Base-by-base conservation (phyloP, 2,797 vertebrate genomes). In the Poecilia picta region DNA sequence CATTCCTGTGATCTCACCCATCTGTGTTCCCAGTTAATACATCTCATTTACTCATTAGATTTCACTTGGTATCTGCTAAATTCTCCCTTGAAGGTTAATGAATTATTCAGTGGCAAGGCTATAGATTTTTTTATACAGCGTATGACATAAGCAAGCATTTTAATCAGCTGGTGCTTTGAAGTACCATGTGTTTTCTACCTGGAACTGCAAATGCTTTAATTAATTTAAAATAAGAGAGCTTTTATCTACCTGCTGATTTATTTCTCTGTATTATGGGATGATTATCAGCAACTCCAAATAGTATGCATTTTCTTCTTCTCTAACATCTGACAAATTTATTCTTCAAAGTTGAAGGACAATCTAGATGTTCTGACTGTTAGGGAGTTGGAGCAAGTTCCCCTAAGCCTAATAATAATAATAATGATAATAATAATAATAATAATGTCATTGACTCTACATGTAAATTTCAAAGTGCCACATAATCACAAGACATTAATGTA, bases 21-120 rank as follows among this genome's bases (percentile, higher is more conserved):
- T 83, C 74, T 55, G 64, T 83, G 77, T 87, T 68, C n/a, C 83
- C 83, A 88, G 57, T 78, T 80, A 81, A 83, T 81, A 53, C 31
- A 85, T n/a, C n/a, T n/a, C n/a, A n/a, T n/a, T n/a, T n/a, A 86
- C 33, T 79, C 74, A 25, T 79, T 74, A 57, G 51, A 83, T 89
- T 85, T 78, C 77, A 49, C 74, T 82, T 82, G 78, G 73, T 84
- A 78, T 78, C 72, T 83, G 55, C 81, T 83, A 90, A 86, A 75
- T 72, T 31, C n/a, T 25, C 16, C 33, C n/a, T n/a, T n/a, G n/a
- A n/a, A n/a, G n/a, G n/a, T n/a, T n/a, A n/a, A n/a, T n/a, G n/a
- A n/a, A 87, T 87, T 78, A 89, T 87, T 87, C 74, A 89, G 20
- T 33, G 68, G 78, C 20, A 20, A n/a, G 8, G 25, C 41, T 45